Percentiles rank a stretch among this genome's conserved stretches.
These are phyloP conservation scores for Eurystomus gularis DNA, from an alignment of 2,113 vertebrate species.

Conservation along the genomic window DNA sequence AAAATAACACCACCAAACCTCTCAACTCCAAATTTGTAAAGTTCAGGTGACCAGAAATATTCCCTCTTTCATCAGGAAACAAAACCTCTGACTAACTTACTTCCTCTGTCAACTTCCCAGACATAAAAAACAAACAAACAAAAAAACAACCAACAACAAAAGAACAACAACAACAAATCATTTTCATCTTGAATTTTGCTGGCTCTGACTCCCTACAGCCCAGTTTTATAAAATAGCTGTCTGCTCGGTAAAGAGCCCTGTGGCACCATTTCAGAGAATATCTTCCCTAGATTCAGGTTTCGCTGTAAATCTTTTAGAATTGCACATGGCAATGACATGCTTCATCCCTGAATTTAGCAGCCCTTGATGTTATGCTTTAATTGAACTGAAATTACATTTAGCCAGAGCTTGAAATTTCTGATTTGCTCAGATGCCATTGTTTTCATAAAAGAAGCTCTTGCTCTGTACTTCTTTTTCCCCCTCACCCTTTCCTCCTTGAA, in stretches of 20 bases:
- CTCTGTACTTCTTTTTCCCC: not conserved
- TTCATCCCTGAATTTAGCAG: conserved; percentile 11
- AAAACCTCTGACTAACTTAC: too few species aligned
- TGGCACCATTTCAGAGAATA: not conserved
- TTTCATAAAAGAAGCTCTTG: not conserved
- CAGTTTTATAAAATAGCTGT: not conserved
- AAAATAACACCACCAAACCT: not conserved
- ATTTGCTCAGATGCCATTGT: conserved; percentile 7
- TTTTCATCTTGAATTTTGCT: not conserved
- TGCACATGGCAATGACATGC: not conserved
- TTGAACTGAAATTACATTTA: conserved; percentile 39
- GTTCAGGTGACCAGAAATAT: not conserved
- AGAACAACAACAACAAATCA: too few species aligned
- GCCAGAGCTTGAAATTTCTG: conserved; percentile 33
- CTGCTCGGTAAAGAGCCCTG: not conserved
- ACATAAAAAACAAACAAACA: not conserved
- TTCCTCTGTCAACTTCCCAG: not conserved
- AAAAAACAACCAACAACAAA: too few species aligned
- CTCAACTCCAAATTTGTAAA: not conserved
- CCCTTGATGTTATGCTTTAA: conserved; percentile 31
- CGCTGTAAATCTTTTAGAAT: not conserved
- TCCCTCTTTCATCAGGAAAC: not conserved
- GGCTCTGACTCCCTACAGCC: not conserved
- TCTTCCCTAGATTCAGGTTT: not conserved
- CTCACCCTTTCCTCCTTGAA: conserved; percentile 22